These are phyloP conservation scores for Morinoia aosen DNA, from an alignment of 2,888 invertebrate genomes.

Conservation along the genomic window DNA sequence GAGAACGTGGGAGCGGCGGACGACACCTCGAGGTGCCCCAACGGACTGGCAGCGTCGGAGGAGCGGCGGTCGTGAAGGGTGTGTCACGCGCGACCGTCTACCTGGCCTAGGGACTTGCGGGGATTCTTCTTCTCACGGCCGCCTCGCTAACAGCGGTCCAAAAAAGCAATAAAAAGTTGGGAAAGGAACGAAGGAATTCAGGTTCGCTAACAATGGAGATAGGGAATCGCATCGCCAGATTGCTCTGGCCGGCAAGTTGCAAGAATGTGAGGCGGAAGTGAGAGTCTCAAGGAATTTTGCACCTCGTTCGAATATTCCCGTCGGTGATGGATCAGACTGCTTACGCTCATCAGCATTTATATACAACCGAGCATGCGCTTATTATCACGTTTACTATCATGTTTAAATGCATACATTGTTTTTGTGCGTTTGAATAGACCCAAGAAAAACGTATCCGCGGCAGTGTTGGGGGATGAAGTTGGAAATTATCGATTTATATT, in stretches of 20 bases:
- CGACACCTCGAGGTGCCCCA: slow-evolving; percentile 25
- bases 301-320: not conserved
- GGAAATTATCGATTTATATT: too few relatives aligned
- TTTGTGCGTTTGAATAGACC: not conserved
- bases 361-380: not conserved
- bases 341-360: not conserved
- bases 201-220: slow-evolving; percentile 24
- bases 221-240: slow-evolving; percentile 13
- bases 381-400: not conserved
- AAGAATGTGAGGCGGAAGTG: not conserved
- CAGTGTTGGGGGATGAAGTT: not conserved
- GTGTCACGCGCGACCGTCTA: slow-evolving; percentile 35
- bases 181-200: not conserved
- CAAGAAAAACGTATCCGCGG: too few relatives aligned
- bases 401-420: not conserved
- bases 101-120: not conserved
- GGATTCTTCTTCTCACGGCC: slow-evolving; percentile 40
- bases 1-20: not conserved
- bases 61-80: slow-evolving; percentile 29
- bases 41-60: not conserved
- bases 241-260: not conserved
- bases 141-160: not conserved
- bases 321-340: not conserved
- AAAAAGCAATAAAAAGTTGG: not conserved
- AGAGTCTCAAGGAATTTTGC: not conserved